These are phyloP conservation scores for Collichthys lucidus DNA, from an alignment of 2,113 vertebrate genomes.

Conservation along the genomic window DNA sequence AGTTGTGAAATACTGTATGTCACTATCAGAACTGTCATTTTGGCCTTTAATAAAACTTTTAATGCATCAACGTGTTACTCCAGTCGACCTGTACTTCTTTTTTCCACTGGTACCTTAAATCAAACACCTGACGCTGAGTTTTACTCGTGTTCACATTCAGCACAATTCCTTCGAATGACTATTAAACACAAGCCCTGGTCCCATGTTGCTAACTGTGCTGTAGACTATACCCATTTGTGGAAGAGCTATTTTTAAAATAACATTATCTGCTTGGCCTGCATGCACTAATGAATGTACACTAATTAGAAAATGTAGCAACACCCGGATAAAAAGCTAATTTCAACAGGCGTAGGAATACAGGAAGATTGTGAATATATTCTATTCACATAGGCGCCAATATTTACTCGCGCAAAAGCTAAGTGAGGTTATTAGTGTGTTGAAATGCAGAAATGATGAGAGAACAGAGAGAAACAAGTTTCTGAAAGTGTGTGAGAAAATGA, in stretches of 20 bases:
- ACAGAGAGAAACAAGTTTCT: background rate
- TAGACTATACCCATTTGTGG: background rate
- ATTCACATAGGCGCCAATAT: background rate
- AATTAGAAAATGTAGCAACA: background rate
- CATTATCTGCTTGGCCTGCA: background rate
- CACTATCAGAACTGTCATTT: background rate
- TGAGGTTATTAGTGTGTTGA: background rate
- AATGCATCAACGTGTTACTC: background rate
- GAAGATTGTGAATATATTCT: background rate
- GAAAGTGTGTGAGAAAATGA: background rate
- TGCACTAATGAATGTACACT: background rate
- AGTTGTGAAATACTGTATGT: background rate
- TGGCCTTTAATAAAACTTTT: background rate
- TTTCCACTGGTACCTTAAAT: background rate
- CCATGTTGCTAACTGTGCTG: background rate
- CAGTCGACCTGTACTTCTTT: background rate
- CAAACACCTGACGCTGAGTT: background rate
- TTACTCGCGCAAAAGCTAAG: background rate
- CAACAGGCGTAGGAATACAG: background rate
- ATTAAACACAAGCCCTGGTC: background rate
- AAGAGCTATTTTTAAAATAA: background rate
- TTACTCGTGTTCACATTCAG: background rate
- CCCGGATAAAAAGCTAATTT: background rate
- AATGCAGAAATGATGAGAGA: background rate
- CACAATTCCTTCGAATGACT: background rate